Evolutionary conservation across 2,888 invertebrate genomes (phyloP), one percentile per base, ranked within the genome.

Genomic region (Cyclophora albipunctata): DNA sequence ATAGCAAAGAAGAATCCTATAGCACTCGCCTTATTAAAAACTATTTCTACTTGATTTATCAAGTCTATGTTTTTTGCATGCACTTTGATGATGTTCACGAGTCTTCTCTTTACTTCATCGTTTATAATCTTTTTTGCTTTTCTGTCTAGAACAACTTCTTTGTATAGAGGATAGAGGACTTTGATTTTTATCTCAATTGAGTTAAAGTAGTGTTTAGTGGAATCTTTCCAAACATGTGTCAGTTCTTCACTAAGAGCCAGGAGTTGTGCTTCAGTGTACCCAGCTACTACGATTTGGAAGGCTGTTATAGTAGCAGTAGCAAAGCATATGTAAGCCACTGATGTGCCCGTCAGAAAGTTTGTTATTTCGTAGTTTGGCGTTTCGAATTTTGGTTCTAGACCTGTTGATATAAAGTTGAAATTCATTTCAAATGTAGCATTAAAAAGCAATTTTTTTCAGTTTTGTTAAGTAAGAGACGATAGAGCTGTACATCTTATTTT

Each of bases 261-360:
- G 62, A 80, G 73, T 57, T 81, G 80, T 0, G 77, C 75, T 57
- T 82, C 82, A 0, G 65, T 66, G 53, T 77, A 81, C 0, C 82
- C 82, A 2, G 64, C 60, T 34, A 74, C 52, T 34, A 76, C 58
- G 5, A 82, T 72, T 2, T 78, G 60, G 34, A 81, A 66, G 3
- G 69, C 68, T 0, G 72, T 70, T 20, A 78, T 64, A 48, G 67
- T 75, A 3, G 75, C 70, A 3, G 75, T 64, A 0, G 66, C 53
- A 50, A 73, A 79, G 33, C 64, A 62, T 0, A 67, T 66, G 44
- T 71, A 72, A 7, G 59, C 53, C 0, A 66, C 58, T 0, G 65
- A 69, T 0, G 58, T 44, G 0, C 50, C 3, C 45, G 62, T 63
- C 0, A 74, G 7, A 0, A 58, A 34, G 7, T 66, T 68, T 0